Conservation (phyloP, 2,113 vertebrate genomes). For the Cranoglanis bouderius region DNA sequence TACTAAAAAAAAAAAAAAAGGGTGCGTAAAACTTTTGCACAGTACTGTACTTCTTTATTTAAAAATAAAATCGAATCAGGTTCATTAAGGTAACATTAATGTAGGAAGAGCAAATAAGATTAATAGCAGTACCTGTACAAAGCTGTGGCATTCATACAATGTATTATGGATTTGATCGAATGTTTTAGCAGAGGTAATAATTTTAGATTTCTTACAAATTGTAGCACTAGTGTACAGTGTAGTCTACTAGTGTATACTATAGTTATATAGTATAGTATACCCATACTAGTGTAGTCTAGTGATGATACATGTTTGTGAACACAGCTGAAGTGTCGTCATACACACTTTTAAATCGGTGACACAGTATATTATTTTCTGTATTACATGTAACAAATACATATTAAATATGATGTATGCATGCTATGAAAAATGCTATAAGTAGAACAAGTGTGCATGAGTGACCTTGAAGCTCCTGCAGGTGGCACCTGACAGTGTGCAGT, state of each 20-base stretch:
- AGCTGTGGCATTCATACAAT: background rate
- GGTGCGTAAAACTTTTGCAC: too few relatives aligned
- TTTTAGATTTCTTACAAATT: too few relatives aligned
- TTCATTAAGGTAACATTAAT: background rate
- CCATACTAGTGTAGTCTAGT: too few relatives aligned
- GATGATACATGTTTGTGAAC: background rate
- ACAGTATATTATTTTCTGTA: background rate
- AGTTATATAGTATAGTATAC: too few relatives aligned
- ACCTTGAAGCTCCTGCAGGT: background rate
- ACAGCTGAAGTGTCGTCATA: background rate
- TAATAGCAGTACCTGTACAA: background rate
- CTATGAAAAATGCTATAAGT: background rate
- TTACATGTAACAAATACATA: background rate
- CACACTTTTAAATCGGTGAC: background rate
- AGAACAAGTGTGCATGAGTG: background rate
- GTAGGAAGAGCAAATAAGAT: background rate
- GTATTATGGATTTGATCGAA: background rate
- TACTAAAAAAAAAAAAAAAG: too few relatives aligned
- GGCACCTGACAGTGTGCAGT: background rate
- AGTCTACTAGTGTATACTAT: too few relatives aligned
- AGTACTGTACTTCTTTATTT: background rate
- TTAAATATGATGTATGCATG: background rate
- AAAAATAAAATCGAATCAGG: too few relatives aligned
- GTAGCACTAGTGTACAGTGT: too few relatives aligned
- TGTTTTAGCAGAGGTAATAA: background rate